A percentile compares a stretch with the other conserved stretches of the same genome.
phyloP scores from a whole-genome alignment of 2,888 invertebrate species.

The Ormyrus labotus region DNA sequence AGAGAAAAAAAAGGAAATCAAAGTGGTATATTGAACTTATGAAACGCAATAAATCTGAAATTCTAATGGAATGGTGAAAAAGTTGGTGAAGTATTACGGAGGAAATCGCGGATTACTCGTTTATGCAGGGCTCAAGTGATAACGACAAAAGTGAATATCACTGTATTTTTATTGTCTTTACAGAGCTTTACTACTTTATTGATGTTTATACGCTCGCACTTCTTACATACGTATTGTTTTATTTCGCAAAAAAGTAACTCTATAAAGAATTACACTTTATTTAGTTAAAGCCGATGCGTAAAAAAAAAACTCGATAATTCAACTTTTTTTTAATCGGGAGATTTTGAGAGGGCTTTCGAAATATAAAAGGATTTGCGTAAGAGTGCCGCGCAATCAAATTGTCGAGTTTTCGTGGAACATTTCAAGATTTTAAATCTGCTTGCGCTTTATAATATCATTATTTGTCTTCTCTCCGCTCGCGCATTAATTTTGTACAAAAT shows the following conservation, averaged over 20 bases:
- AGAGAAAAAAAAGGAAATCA: constrained; percentile 22
- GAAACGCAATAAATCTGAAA: constrained; percentile 55
- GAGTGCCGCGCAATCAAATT: no score
- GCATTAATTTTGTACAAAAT: no score
- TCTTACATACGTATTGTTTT: constrained; percentile 1
- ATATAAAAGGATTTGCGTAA: no score
- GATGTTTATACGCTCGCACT: background rate
- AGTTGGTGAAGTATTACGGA: constrained; percentile 50
- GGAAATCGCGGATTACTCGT: constrained; percentile 48
- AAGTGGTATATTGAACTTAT: constrained; percentile 26
- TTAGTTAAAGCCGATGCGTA: no score
- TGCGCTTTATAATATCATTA: no score
- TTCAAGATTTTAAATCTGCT: no score
- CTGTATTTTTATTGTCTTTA: constrained; percentile 48
- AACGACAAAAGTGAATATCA: constrained; percentile 50
- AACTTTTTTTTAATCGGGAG: no score
- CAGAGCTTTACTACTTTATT: constrained; percentile 18
- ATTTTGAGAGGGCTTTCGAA: no score
- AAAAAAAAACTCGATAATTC: background rate
- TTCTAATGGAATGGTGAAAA: constrained; percentile 52
- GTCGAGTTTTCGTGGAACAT: no score
- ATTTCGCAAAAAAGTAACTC: background rate
- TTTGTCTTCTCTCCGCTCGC: no score
- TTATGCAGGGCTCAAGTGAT: constrained; percentile 51
- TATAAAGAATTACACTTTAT: no score